Evolutionary conservation across 2,113 vertebrate species (phyloP), one percentile per base, ranked within the genome.

Genomic region (Murina feae): DNA sequence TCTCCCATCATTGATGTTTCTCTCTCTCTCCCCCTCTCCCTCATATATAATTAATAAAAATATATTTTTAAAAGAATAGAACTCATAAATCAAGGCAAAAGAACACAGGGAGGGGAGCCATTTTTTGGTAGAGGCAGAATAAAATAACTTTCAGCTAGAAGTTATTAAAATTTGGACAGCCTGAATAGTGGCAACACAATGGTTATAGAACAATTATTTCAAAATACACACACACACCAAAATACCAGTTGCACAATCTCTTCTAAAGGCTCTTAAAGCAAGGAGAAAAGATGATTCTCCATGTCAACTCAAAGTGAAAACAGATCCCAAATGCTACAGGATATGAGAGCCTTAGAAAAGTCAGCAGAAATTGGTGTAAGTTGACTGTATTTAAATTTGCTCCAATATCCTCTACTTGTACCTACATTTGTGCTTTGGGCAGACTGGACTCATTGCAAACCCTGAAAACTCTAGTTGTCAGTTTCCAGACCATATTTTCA

Each of bases 61-160:
- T 25, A 25, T 11, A 58, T 58, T 55, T 55, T 55, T 55, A 8
- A 58, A 92, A 90, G 84, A 95, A 86, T 71, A 30, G 35, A 93
- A 86, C 25, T 76, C 76, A 95, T 65, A 91, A 90, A 80, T 90
- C 84, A 93, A 91, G 81, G 63, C 13, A 44, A 44, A 72, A 60
- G 39, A 10, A 49, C 28, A 17, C 23, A 5, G 23, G 8, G 0
- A 7, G 37, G 9, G 47, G 37, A 79, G 37, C 18, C 17, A 78
- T 42, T 87, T 89, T 89, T 55, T 95, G 58, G 71, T 75, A 95
- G 37, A 90, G 51, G 58, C 23, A 79, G 17, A 95, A 92, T 58
- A 93, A 95, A 92, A 79, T 12, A 32, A 93, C 89, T 94, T 90
- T 93, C 75, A 72, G 69, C 68, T 85, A 86, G 8, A 96, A 86